Percentiles rank a stretch among this genome's conserved stretches.
These are phyloP conservation scores for Amblyjoppa proteus DNA, from an alignment of 2,888 invertebrate genomes.

Conservation along the genomic window DNA sequence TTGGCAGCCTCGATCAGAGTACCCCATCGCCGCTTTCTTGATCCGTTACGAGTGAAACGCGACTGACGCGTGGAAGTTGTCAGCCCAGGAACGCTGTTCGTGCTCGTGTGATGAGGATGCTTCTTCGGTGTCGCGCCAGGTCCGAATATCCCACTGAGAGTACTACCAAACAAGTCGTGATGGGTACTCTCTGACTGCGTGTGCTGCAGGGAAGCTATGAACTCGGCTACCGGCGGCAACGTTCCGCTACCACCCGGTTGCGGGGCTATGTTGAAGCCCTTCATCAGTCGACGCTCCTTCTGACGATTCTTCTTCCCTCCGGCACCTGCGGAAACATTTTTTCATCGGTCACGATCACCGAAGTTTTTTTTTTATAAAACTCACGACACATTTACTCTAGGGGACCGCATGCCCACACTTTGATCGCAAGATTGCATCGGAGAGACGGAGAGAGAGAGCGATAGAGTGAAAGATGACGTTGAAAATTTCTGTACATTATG, in stretches of 20 bases:
- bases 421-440: background rate
- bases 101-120: constrained; percentile 84
- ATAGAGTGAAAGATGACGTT: background rate
- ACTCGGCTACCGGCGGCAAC: constrained; percentile 92
- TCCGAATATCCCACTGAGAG: constrained; percentile 90
- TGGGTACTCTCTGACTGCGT: constrained; percentile 86
- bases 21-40: constrained; percentile 93
- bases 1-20: constrained; percentile 95
- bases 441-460: background rate
- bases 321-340: constrained; percentile 87
- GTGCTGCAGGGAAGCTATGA: constrained; percentile 91
- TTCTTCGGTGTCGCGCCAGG: constrained; percentile 85
- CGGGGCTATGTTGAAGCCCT: constrained; percentile 96
- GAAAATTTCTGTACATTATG: background rate
- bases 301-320: constrained; percentile 97
- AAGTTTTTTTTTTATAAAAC: background rate
- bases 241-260: constrained; percentile 86
- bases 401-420: constrained; percentile 32
- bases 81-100: constrained; percentile 82
- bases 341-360: constrained; percentile 3
- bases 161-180: constrained; percentile 89
- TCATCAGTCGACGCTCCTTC: constrained; percentile 96
- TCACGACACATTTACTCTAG: background rate
- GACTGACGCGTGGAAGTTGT: constrained; percentile 75
- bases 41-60: constrained; percentile 74